Percentiles rank a stretch among this genome's conserved stretches.
These are phyloP conservation scores for Ctenochaetus hawaiiensis DNA, from an alignment of 2,797 vertebrate genomes.

Conservation along the genomic window DNA sequence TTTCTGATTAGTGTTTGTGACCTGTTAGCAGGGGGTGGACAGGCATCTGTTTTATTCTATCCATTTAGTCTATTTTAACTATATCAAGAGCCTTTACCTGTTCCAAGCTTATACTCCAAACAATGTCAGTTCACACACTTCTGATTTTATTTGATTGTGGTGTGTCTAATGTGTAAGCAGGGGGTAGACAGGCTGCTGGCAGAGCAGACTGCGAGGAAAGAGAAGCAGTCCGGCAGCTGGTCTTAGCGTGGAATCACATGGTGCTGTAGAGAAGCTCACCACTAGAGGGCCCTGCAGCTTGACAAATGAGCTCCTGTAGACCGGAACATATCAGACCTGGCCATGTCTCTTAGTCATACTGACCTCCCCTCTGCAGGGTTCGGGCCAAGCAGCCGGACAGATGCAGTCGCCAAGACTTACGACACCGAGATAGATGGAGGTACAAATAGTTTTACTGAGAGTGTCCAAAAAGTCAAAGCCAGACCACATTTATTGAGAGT, in stretches of 20 bases:
- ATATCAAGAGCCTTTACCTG: slow-evolving; percentile 46
- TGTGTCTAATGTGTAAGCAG: slow-evolving; percentile 57
- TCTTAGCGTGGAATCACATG: slow-evolving; percentile 2
- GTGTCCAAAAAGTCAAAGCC: slow-evolving; percentile 64
- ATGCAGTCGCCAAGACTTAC: slow-evolving; percentile 61
- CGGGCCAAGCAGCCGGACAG: slow-evolving; percentile 69
- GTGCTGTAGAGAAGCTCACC: slow-evolving; percentile 38
- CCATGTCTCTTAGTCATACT: slow-evolving; percentile 47
- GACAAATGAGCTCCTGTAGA: slow-evolving; percentile 64
- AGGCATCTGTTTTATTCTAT: slow-evolving; percentile 49
- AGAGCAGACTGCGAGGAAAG: slow-evolving; percentile 32
- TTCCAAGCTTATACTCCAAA: slow-evolving; percentile 52
- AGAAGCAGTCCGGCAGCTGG: slow-evolving; percentile 37
- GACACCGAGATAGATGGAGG: slow-evolving; percentile 68
- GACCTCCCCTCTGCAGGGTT: slow-evolving; percentile 43
- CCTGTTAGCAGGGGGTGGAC: slow-evolving; percentile 36
- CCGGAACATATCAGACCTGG: slow-evolving; percentile 18
- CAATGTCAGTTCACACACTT: slow-evolving; percentile 32
- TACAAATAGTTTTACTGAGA: slow-evolving; percentile 68
- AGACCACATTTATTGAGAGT: slow-evolving; percentile 56
- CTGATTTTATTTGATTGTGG: slow-evolving; percentile 46
- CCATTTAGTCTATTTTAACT: slow-evolving; percentile 18
- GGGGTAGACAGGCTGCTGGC: slow-evolving; percentile 64
- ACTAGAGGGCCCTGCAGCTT: slow-evolving; percentile 86
- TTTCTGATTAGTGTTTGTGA: slow-evolving; percentile 50